Evolutionary conservation across 2,797 vertebrate genomes (phyloP).

Genomic region (Mus caroli): DNA sequence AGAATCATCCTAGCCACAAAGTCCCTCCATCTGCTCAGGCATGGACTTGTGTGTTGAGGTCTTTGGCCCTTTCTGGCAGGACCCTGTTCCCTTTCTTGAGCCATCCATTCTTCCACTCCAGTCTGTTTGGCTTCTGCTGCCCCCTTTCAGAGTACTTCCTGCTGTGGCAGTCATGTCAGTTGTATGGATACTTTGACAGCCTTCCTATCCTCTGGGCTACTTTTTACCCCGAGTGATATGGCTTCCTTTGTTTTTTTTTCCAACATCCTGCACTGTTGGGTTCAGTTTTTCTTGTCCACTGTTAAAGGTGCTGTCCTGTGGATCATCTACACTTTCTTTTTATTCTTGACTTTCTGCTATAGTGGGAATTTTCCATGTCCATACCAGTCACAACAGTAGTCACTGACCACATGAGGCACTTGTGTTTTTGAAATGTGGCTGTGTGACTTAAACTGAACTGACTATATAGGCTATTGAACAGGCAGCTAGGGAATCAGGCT

Average conservation of each 20-base stretch:
- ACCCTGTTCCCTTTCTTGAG: too few species aligned
- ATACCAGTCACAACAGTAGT: not conserved
- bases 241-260: not conserved
- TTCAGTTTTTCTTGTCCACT: not conserved
- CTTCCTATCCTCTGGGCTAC: not conserved
- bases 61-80: not conserved
- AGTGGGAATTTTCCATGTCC: not conserved
- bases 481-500: not conserved
- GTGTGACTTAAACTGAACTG: not conserved
- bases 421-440: not conserved
- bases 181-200: not conserved
- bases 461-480: not conserved
- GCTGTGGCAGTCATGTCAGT: not conserved
- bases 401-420: not conserved
- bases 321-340: not conserved
- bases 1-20: not conserved
- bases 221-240: rapidly evolving
- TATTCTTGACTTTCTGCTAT: not conserved
- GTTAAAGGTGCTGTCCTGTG: not conserved
- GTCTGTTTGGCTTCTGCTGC: not conserved
- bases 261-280: rapidly evolving
- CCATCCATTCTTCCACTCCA: not conserved
- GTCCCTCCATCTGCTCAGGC: not conserved
- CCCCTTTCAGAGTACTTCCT: not conserved
- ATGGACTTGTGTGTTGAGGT: not conserved